phyloP scores from a whole-genome alignment of 2,888 invertebrate genomes.

The Lasioglossum malachurum region DNA sequence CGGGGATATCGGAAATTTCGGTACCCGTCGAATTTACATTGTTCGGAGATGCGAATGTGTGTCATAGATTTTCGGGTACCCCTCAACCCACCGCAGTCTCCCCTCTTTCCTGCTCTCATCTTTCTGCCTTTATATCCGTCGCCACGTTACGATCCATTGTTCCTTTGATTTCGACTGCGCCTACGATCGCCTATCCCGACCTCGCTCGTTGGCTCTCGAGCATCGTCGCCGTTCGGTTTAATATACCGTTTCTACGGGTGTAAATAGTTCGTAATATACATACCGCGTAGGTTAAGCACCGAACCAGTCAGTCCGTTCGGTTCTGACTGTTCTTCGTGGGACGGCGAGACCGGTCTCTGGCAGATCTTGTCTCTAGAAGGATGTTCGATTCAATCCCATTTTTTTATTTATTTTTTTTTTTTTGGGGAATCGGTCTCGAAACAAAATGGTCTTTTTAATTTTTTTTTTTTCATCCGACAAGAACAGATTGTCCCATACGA shows the following conservation, averaged over 20 bases:
- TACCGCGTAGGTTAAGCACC: constrained; percentile 46
- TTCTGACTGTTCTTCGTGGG: constrained; percentile 26
- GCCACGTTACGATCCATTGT: constrained; percentile 42
- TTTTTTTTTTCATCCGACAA: neutral
- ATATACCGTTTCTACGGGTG: constrained; percentile 59
- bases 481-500: neutral
- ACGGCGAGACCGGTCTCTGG: constrained; percentile 28
- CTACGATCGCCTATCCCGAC: constrained; percentile 1
- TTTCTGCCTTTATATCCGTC: neutral
- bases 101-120: too few relatives aligned
- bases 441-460: too few relatives aligned
- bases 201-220: constrained; percentile 34
- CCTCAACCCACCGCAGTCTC: too few relatives aligned
- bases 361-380: constrained; percentile 5
- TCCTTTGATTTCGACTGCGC: constrained; percentile 23
- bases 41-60: too few relatives aligned
- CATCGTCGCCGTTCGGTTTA: constrained; percentile 50
- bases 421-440: too few relatives aligned
- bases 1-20: too few relatives aligned
- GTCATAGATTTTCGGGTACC: too few relatives aligned
- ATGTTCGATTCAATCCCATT: neutral
- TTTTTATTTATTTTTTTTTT: too few relatives aligned
- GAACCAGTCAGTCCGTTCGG: constrained; percentile 1
- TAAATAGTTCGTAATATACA: constrained; percentile 56
- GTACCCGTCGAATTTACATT: too few relatives aligned